phyloP scores from a whole-genome alignment of 2,797 vertebrate species.

The Ctenopoma multispine region DNA sequence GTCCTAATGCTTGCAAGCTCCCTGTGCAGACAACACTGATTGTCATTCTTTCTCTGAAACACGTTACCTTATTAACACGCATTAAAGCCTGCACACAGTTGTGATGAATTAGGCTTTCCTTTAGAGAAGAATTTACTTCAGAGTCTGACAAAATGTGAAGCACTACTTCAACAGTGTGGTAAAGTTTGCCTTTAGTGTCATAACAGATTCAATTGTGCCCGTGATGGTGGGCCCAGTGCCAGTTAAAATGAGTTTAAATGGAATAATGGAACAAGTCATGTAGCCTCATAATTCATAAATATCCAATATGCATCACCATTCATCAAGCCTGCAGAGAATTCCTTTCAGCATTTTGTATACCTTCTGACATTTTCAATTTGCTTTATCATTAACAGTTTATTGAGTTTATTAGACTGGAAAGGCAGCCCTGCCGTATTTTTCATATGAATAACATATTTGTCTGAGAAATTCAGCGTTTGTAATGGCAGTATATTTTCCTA shows the following conservation, averaged over 20 bases:
- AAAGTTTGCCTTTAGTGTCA: conserved; percentile 36
- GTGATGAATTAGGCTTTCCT: conserved; percentile 38
- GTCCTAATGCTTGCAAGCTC: conserved; percentile 12
- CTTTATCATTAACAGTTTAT: conserved; percentile 71
- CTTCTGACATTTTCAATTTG: conserved; percentile 76
- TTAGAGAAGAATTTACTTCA: conserved; percentile 12
- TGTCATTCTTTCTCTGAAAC: conserved; percentile 21
- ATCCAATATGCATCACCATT: conserved; percentile 59
- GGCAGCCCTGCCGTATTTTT: conserved; percentile 52
- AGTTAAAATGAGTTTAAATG: conserved; percentile 64
- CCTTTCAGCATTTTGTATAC: conserved; percentile 66
- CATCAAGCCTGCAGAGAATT: conserved; percentile 53
- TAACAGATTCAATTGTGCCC: conserved; percentile 43
- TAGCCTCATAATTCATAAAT: conserved; percentile 68
- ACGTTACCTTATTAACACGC: conserved; percentile 25
- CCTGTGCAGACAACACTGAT: conserved; percentile 20
- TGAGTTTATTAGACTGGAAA: conserved; percentile 73
- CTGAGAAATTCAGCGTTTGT: conserved; percentile 41
- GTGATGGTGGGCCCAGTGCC: conserved; percentile 42
- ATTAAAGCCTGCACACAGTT: conserved; percentile 22
- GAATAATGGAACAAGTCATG: conserved; percentile 56
- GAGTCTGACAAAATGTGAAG: conserved; percentile 27
- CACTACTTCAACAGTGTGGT: conserved; percentile 26
- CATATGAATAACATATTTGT: conserved; percentile 48
- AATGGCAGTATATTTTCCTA: conserved; percentile 44